Conservation (phyloP, 2,888 invertebrate species). For the Drosophila affinis region DNA sequence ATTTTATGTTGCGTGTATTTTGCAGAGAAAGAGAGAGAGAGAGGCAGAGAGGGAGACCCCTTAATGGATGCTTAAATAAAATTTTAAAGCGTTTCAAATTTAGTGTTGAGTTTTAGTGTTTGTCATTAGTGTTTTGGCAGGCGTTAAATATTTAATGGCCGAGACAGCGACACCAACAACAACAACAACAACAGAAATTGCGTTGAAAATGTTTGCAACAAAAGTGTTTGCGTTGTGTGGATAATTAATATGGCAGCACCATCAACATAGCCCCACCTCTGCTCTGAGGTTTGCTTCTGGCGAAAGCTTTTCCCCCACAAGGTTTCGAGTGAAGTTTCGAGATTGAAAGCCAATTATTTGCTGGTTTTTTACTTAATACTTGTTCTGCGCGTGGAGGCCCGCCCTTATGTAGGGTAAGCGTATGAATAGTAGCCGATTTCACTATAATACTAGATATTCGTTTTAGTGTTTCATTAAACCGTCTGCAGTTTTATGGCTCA, state of each 20-base stretch:
- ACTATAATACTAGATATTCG: neutral
- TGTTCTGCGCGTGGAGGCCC: neutral
- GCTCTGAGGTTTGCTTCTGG: neutral
- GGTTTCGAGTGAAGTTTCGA: slow-evolving; percentile 12
- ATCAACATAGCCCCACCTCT: neutral
- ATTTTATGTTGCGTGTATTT: slow-evolving; percentile 73
- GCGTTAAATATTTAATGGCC: slow-evolving; percentile 75
- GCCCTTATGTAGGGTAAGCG: neutral
- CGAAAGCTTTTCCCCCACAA: neutral
- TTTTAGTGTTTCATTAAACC: neutral
- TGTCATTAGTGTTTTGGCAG: slow-evolving; percentile 78
- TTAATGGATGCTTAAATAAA: slow-evolving; percentile 76
- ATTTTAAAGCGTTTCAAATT: slow-evolving; percentile 76
- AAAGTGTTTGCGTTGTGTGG: slow-evolving; percentile 70
- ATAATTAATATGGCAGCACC: slow-evolving; percentile 66
- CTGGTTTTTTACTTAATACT: neutral
- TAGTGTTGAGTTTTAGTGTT: slow-evolving; percentile 76
- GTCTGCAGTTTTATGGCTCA: too few relatives aligned
- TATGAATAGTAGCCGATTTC: neutral
- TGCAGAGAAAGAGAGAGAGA: slow-evolving; percentile 47
- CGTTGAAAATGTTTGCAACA: slow-evolving; percentile 46
- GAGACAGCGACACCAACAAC: slow-evolving; percentile 20
- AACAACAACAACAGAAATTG: slow-evolving; percentile 17
- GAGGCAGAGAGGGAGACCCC: slow-evolving; percentile 34
- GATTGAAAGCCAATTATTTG: slow-evolving; percentile 40